Conservation (phyloP, 2,888 invertebrate species). For the Folsomia manolachei region DNA sequence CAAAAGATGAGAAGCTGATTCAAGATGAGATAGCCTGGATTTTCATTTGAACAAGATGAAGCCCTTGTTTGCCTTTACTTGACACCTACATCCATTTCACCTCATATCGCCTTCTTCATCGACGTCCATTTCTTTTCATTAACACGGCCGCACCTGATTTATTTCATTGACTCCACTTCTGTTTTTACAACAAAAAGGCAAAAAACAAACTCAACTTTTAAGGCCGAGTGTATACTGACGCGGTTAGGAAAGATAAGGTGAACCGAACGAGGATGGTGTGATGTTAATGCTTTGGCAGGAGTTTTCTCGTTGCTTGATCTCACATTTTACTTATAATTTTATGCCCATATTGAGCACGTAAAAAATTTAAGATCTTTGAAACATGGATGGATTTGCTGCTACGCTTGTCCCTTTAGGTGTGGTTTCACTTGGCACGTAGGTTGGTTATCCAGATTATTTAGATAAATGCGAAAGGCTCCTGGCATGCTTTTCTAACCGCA, state of each 20-base stretch:
- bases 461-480: too few relatives aligned
- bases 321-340: slow-evolving; percentile 6
- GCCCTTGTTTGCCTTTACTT: slow-evolving; percentile 28
- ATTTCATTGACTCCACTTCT: slow-evolving; percentile 43
- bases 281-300: too few relatives aligned
- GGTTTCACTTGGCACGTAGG: too few relatives aligned
- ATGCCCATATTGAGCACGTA: not conserved
- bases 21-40: slow-evolving; percentile 15
- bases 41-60: slow-evolving; percentile 21
- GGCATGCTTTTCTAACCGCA: not conserved
- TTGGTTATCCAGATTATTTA: too few relatives aligned
- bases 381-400: not conserved
- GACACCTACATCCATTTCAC: slow-evolving; percentile 30
- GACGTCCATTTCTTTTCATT: slow-evolving; percentile 45
- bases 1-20: slow-evolving; percentile 13
- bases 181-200: slow-evolving; percentile 19
- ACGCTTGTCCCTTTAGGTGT: too few relatives aligned
- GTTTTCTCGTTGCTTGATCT: slow-evolving; percentile 1
- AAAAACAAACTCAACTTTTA: not conserved
- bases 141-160: slow-evolving; percentile 44
- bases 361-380: not conserved
- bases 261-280: not conserved
- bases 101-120: slow-evolving; percentile 28
- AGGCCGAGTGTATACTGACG: not conserved
- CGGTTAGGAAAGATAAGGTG: not conserved